Evolutionary conservation across 1,140 invertebrate species (phyloP), one percentile per base, ranked within the genome.

Genomic region (Saccostrea echinata): DNA sequence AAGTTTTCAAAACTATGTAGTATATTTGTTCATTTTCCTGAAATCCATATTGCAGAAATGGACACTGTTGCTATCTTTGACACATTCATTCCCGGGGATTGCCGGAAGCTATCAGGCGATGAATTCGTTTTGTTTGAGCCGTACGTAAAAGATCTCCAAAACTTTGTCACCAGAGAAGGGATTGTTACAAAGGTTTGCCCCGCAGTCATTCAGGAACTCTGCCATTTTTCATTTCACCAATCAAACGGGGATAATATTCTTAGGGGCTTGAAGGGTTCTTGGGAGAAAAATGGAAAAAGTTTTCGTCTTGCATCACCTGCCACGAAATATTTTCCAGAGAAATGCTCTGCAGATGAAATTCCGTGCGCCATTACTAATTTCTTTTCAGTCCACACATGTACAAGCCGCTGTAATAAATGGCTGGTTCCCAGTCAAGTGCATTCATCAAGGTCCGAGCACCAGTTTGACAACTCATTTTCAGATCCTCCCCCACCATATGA

Each of bases 61-160:
- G 68, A 71, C 68, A 71, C 24, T 30, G 68, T 71, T 30, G 30
- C 24, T 33, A 24, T 71, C 27, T 71, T 71, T 24, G 27, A 71
- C 68, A 71, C 3, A 30, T 33, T 71, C 24, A 27, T 71, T 33
- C 27, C 30, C 68, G 30, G 11, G 27, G 27, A 33, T 27, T 71
- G 24, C 27, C n/a, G 68, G 24, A 33, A 27, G 9, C 68, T 27
- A 11, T 71, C 68, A 71, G 27, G 27, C 24, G 27, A 71, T 11
- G 68, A 71, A 11, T 24, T 30, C 30, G 27, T 71, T 71, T 71
- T 71, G 68, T 71, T 71, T 71, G 68, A 71, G 27, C 68, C 68
- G 1, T 71, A 71, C 27, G 13, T 71, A 6, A 30, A 71, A 71
- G 68, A 71, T 71, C 24, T 71, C 6, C 24, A 71, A 12, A 27